Conservation (phyloP, 1,140 invertebrate species). For the Euura lappo region DNA sequence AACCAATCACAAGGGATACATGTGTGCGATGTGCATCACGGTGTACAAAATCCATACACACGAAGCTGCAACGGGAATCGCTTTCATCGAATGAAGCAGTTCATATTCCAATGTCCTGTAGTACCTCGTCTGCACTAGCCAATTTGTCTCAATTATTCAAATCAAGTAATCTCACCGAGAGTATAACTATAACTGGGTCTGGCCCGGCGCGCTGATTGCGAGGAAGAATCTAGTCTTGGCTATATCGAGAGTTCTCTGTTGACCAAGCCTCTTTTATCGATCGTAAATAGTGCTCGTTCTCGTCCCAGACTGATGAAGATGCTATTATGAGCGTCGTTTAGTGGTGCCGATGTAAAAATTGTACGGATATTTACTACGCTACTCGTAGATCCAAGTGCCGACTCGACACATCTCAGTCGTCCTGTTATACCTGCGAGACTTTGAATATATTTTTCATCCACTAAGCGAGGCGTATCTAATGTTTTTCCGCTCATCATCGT, state of each 20-base stretch:
- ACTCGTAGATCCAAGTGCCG: no score
- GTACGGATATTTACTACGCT: no score
- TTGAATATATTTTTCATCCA: neutral
- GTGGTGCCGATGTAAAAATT: no score
- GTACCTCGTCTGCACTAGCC: neutral
- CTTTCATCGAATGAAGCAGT: neutral
- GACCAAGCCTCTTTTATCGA: neutral
- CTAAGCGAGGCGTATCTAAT: neutral
- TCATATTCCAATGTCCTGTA: neutral
- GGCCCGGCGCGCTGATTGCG: neutral
- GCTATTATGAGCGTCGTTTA: no score
- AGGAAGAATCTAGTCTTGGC: neutral
- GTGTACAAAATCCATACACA: neutral
- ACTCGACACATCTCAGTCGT: neutral
- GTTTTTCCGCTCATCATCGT: neutral
- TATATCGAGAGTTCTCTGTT: neutral
- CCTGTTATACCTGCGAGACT: neutral
- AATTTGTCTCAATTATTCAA: constrained; percentile 7
- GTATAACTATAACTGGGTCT: neutral
- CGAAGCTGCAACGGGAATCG: neutral
- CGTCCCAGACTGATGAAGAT: no score
- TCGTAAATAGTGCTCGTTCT: no score
- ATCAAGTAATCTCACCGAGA: constrained; percentile 3
- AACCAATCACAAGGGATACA: neutral
- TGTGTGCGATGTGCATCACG: neutral